phyloP scores from a whole-genome alignment of 2,797 vertebrate species.

The Phaenicophaeus curvirostris region DNA sequence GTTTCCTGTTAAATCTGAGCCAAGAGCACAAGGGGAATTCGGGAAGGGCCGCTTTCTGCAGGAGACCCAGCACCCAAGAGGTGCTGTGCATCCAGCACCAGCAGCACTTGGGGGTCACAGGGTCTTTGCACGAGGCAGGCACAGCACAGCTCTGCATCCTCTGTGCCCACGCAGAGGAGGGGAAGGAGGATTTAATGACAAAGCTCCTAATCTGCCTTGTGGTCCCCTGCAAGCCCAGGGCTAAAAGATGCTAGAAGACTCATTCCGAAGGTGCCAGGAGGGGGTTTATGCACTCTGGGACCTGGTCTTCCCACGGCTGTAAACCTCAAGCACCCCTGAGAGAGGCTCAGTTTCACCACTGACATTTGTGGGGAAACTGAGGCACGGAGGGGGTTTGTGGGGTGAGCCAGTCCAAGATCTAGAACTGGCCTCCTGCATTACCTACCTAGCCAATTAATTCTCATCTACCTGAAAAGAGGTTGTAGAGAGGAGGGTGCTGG shows the following conservation, averaged over 20 bases:
- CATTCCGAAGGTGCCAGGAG: not conserved
- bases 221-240: fast-evolving
- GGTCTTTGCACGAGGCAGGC: not conserved
- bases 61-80: fast-evolving
- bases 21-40: fast-evolving
- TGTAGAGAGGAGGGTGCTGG: too few species aligned
- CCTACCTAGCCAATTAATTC: not conserved
- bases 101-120: fast-evolving
- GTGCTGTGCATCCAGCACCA: fast-evolving
- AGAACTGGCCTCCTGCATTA: not conserved
- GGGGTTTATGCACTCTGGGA: not conserved
- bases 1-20: not conserved
- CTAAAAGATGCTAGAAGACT: not conserved
- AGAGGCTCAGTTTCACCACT: not conserved
- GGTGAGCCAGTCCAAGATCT: not conserved
- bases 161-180: fast-evolving
- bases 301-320: fast-evolving
- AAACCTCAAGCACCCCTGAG: not conserved
- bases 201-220: too few species aligned
- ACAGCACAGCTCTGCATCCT: fast-evolving
- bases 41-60: not conserved
- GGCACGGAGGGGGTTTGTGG: fast-evolving
- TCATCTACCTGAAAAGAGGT: too few species aligned
- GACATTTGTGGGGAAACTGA: not conserved
- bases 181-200: too few species aligned